phyloP scores from a whole-genome alignment of 2,888 invertebrate genomes.

The Protula sp. region DNA sequence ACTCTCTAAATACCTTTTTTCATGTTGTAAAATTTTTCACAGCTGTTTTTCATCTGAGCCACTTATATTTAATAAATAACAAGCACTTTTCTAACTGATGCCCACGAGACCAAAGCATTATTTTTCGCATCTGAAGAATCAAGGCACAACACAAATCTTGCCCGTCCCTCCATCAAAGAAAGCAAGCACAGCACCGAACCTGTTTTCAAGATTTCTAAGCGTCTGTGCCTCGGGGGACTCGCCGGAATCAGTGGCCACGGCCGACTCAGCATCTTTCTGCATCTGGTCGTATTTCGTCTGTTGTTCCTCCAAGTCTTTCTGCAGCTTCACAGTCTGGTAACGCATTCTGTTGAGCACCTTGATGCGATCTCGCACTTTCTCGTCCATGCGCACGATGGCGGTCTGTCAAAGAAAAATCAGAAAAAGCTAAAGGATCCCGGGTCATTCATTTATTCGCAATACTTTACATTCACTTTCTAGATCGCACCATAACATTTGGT shows the following conservation, averaged over 20 bases:
- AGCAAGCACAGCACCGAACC: no score
- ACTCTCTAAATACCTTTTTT: neutral
- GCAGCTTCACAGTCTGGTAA: conserved; percentile 44
- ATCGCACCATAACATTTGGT: no score
- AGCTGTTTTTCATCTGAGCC: neutral
- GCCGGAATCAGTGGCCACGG: conserved; percentile 48
- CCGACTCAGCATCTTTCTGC: conserved; percentile 48
- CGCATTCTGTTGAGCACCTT: conserved; percentile 47
- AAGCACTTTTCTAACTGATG: no score
- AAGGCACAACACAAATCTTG: no score
- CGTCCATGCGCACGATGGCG: conserved; percentile 51
- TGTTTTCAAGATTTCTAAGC: neutral
- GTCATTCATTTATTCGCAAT: no score
- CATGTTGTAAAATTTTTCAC: neutral
- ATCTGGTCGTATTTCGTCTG: conserved; percentile 47
- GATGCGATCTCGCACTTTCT: conserved; percentile 51
- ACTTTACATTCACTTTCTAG: no score
- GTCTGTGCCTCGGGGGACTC: conserved; percentile 50
- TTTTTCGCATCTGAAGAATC: no score
- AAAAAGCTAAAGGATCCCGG: no score
- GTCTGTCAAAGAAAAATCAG: conserved; percentile 32
- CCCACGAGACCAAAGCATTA: no score
- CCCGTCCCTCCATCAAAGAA: no score
- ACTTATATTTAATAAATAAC: no score
- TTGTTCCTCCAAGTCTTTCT: conserved; percentile 46